Base-by-base conservation (phyloP, 1,140 invertebrate species). In the Tenebrio molitor region DNA sequence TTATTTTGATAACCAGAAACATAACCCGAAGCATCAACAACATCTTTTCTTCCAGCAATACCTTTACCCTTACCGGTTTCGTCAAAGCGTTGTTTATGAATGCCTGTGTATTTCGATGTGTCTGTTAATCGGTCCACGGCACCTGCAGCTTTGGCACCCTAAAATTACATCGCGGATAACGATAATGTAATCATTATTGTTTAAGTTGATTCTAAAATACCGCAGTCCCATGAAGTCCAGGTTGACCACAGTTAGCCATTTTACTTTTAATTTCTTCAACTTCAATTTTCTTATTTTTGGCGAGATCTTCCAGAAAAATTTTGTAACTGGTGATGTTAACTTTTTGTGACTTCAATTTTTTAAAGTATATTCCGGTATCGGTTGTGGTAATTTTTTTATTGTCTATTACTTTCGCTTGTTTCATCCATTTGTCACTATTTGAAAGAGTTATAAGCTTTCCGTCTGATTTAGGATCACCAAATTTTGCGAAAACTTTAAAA, bases 1-100 rank as follows among this genome's bases (percentile, higher is more conserved):
- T 95, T 95, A 81, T 94, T 91, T 79, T 94, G 92, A 81, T 95
- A 97, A 7, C 94, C 95, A n/a, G 89, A 87, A 14, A 97, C 95
- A 80, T 97, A 97, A 15, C 95, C 95, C 0, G 93, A 93, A 6
- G 83, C 85, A 78, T 95, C 92, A 1, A 89, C 83, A 5, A 93
- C 19, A 77, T 97, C 94, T 77, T 92, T 94, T 34, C 95, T 87
- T 10, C 95, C 95, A 17, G 92, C 89, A 68, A 95, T 94, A 0
- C 95, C 95, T 80, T 93, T 92, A n/a, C 95, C 95, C 84, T 95
- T 95, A 14, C 95, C 95, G 0, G 86, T 85, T 42, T 92, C 90
- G 82, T 96, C 94, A 80, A 96, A 97, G 23, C 95, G 88, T 75
- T 95, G 91, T 80, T 93, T 96, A 82, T 96, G 94, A 0, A 94